Evolutionary conservation across 1,140 invertebrate species (phyloP), one percentile per base, ranked within the genome.

Genomic region (Ips typographus): DNA sequence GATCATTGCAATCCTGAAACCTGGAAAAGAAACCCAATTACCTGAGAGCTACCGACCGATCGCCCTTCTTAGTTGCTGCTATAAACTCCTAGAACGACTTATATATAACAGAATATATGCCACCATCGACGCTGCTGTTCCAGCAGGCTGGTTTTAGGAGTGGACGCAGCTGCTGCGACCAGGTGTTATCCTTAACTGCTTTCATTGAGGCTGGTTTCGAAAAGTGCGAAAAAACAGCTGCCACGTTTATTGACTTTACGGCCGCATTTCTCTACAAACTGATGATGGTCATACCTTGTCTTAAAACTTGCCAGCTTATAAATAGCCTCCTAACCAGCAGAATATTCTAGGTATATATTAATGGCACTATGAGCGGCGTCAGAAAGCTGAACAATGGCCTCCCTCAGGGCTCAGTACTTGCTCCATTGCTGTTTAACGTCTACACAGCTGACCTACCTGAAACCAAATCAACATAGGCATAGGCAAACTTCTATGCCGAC

Each of bases 201-300:
- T 40, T 51, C 61, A 66, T 68, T 36, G 40, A 68, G 40, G 61
- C 40, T 8, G 66, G 62, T 6, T 68, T 53, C 43, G 36, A 69
- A 55, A 47, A 42, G 43, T 4, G 43, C 43, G 3, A n/a, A 36
- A 69, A 69, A 68, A 69, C 1, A 8, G 4, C 38, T 37, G 64
- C 2, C 22, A 22, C 22, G 22, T 22, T 22, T 22, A 22, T 22
- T 22, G 22, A 22, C 22, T 0, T 22, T 22, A 70, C 70, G 7
- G 68, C 68, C 1, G 71, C 67, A 7, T 53, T 71, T 22, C 8
- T 71, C 40, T 55, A 47, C 62, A 70, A 71, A 70, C 52, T 71
- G 49, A 37, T 52, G 22, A 61, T 44, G 39, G 52, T 70, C 8
- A 70, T 60, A 36, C 64, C 64, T 37, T 69, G 64, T 41, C 52